phyloP scores from a whole-genome alignment of 1,140 invertebrate species.

The Acromyrmex charruanus region DNA sequence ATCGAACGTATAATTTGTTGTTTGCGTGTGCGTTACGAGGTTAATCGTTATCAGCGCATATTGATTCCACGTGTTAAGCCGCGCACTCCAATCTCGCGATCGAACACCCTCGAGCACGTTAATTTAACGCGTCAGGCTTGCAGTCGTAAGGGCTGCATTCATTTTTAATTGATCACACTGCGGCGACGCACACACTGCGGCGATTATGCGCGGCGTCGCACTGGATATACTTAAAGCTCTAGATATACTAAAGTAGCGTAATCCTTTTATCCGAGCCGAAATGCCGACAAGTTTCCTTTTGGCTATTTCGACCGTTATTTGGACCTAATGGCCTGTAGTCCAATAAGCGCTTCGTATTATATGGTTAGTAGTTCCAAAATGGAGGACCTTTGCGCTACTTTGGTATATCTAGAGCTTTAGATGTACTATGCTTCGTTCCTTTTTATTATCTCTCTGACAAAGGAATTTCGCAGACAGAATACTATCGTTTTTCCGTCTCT shows the following conservation, averaged over 20 bases:
- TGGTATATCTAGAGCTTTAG: too few species aligned
- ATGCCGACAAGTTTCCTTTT: too few species aligned
- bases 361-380: too few species aligned
- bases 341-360: too few species aligned
- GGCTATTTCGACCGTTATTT: too few species aligned
- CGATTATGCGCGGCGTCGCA: conserved; percentile 2
- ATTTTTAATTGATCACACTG: conserved; percentile 50
- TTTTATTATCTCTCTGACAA: neutral
- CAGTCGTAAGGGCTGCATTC: neutral
- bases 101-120: neutral
- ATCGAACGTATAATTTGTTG: conserved; percentile 45
- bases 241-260: too few species aligned
- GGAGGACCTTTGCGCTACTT: too few species aligned
- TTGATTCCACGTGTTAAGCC: conserved; percentile 26
- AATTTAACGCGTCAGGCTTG: conserved; percentile 14
- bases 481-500: neutral
- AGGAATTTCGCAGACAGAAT: neutral
- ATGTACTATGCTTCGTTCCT: neutral
- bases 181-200: neutral
- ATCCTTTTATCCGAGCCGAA: too few species aligned
- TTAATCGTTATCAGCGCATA: conserved; percentile 22
- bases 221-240: too few species aligned
- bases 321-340: too few species aligned
- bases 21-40: conserved; percentile 39
- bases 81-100: conserved; percentile 49